These are phyloP conservation scores for Phrixothrix hirtus DNA, from an alignment of 2,888 invertebrate species.

Conservation along the genomic window DNA sequence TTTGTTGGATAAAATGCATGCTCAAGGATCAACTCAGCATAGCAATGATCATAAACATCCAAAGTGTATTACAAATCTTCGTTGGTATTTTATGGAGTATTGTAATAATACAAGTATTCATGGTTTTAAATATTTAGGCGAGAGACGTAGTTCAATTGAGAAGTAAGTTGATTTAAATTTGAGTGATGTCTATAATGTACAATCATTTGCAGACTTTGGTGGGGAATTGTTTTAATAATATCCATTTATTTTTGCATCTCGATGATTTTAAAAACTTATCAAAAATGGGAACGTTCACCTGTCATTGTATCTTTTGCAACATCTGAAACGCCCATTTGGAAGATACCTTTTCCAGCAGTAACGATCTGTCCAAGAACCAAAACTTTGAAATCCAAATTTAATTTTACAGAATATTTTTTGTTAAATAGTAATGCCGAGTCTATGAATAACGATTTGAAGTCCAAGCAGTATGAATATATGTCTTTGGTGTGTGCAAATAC, in stretches of 20 bases:
- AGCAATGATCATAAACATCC: slow-evolving; percentile 37
- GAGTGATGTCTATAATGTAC: background rate
- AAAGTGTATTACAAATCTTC: slow-evolving; percentile 44
- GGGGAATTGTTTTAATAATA: slow-evolving; percentile 57
- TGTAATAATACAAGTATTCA: slow-evolving; percentile 49
- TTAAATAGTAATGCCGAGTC: background rate
- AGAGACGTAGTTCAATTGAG: slow-evolving; percentile 48
- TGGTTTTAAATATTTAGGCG: slow-evolving; percentile 52
- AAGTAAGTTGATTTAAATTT: slow-evolving; percentile 45
- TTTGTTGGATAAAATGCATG: background rate
- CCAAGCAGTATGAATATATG: slow-evolving; percentile 6
- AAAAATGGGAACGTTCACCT: slow-evolving; percentile 73
- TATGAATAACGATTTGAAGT: slow-evolving; percentile 1
- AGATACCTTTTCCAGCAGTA: slow-evolving; percentile 58
- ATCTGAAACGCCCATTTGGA: slow-evolving; percentile 70
- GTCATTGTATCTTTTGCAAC: slow-evolving; percentile 78
- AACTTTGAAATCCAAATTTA: slow-evolving; percentile 64
- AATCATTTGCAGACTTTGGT: slow-evolving; percentile 55
- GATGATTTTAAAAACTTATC: slow-evolving; percentile 67
- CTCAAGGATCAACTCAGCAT: background rate
- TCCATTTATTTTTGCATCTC: slow-evolving; percentile 61
- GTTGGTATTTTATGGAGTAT: slow-evolving; percentile 47
- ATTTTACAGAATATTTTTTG: slow-evolving; percentile 61
- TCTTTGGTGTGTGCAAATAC: slow-evolving; percentile 1
- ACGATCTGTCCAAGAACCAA: slow-evolving; percentile 62